Conservation (phyloP, 2,888 invertebrate genomes). For the Melinaea menophilus region DNA sequence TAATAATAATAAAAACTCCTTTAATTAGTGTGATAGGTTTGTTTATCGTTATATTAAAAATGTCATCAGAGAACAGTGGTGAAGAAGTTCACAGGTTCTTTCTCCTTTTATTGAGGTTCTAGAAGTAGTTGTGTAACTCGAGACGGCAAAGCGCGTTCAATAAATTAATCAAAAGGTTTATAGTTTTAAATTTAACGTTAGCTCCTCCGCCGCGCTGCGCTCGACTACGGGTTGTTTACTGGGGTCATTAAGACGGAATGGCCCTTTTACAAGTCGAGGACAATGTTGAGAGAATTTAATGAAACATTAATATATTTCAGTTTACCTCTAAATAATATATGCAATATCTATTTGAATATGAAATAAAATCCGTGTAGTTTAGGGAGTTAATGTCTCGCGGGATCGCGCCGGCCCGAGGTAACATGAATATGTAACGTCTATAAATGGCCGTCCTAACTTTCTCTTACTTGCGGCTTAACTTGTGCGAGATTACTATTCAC, state of each 20-base stretch:
- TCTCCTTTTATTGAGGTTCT: neutral
- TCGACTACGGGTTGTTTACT: constrained; percentile 15
- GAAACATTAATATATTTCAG: too few species aligned
- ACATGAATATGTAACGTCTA: constrained; percentile 74
- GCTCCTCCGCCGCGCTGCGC: too few species aligned
- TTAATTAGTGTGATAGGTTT: too few species aligned
- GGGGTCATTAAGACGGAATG: constrained; percentile 9
- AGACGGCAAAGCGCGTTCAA: neutral
- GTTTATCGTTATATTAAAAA: too few species aligned
- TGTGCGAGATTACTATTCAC: neutral
- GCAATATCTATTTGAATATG: neutral
- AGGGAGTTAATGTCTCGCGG: constrained; percentile 16
- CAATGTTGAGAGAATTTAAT: neutral
- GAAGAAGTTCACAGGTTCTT: neutral
- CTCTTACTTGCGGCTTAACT: constrained; percentile 37
- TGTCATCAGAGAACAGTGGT: too few species aligned
- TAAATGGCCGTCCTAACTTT: constrained; percentile 72
- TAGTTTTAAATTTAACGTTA: neutral
- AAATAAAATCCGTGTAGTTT: constrained; percentile 6
- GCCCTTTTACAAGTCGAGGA: constrained; percentile 11
- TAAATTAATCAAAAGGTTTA: neutral
- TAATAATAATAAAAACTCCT: too few species aligned
- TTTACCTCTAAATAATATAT: too few species aligned
- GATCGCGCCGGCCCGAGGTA: constrained; percentile 49
- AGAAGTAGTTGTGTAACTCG: neutral